Percentiles rank a stretch among this genome's conserved stretches.
These are phyloP conservation scores for Chionomys nivalis DNA, from an alignment of 2,113 vertebrate genomes.

Conservation along the genomic window DNA sequence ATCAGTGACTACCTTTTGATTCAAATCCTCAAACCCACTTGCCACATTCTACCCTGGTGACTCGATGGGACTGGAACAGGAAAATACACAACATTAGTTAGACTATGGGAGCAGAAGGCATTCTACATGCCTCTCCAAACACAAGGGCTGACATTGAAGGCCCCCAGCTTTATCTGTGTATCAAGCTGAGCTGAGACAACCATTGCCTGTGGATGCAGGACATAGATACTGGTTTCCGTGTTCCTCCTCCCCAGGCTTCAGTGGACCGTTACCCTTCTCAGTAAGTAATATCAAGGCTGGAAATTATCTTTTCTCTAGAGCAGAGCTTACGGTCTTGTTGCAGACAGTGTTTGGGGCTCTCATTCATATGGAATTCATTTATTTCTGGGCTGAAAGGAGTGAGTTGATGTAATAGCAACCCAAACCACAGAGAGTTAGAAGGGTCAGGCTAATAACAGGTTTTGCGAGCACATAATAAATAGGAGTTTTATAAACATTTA, in stretches of 20 bases:
- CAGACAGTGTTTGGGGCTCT: neutral
- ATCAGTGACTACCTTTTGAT: neutral
- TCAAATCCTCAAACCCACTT: neutral
- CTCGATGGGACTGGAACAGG: neutral
- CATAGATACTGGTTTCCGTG: neutral
- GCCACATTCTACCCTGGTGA: neutral
- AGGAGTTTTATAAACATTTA: conserved; percentile 43
- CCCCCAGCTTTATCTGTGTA: rapidly evolving
- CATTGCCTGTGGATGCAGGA: rapidly evolving
- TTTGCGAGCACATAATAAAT: conserved; percentile 38
- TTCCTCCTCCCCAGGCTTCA: neutral
- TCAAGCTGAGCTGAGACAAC: rapidly evolving
- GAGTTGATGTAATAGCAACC: conserved; percentile 7
- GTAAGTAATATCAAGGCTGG: neutral
- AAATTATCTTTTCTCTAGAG: neutral
- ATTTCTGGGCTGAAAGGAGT: conserved; percentile 50
- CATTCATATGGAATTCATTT: conserved; percentile 37
- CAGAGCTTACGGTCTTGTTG: conserved; percentile 1
- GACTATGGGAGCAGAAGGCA: neutral
- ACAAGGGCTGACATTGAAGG: no score
- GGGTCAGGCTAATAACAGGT: conserved; percentile 51
- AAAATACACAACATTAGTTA: neutral
- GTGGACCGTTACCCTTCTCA: neutral
- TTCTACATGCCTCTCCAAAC: neutral
- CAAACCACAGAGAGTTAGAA: conserved; percentile 57